These are phyloP conservation scores for Haemorhous mexicanus DNA, from an alignment of 2,113 vertebrate genomes.

Conservation along the genomic window DNA sequence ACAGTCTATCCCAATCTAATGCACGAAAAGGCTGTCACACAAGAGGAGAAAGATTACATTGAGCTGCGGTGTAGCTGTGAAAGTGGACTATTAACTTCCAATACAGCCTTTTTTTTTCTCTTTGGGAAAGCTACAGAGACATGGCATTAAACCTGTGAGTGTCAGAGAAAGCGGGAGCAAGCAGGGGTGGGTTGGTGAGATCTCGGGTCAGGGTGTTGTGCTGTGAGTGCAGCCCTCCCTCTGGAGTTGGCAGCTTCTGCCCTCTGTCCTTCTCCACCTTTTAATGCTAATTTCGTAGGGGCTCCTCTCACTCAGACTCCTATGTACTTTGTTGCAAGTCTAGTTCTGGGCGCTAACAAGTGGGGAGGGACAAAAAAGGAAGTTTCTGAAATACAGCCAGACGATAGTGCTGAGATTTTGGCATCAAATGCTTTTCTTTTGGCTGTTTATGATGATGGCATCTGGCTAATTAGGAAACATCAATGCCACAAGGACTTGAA, in stretches of 20 bases:
- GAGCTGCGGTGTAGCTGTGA: not conserved
- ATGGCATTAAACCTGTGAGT: not conserved
- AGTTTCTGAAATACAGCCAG: not conserved
- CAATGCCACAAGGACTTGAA: not conserved
- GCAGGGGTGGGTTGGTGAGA: not conserved
- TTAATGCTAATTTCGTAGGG: not conserved
- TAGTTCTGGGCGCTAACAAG: not conserved
- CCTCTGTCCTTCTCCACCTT: not conserved
- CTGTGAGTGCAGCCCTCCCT: not conserved
- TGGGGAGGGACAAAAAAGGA: not conserved
- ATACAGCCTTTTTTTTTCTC: not conserved
- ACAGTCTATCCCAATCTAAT: conserved; percentile 8
- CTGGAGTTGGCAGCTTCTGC: not conserved
- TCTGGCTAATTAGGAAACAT: not conserved
- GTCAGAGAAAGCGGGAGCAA: not conserved
- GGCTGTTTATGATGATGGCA: not conserved
- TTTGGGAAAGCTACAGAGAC: not conserved
- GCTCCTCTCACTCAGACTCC: accelerated
- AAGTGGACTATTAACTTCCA: conserved; percentile 53
- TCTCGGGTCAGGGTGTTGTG: not conserved
- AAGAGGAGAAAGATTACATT: conserved; percentile 40
- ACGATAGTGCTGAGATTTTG: not conserved
- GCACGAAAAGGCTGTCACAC: conserved; percentile 17
- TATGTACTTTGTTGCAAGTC: not conserved
- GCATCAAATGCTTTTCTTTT: not conserved